phyloP scores from a whole-genome alignment of 2,113 vertebrate genomes.

The Saccopteryx bilineata region DNA sequence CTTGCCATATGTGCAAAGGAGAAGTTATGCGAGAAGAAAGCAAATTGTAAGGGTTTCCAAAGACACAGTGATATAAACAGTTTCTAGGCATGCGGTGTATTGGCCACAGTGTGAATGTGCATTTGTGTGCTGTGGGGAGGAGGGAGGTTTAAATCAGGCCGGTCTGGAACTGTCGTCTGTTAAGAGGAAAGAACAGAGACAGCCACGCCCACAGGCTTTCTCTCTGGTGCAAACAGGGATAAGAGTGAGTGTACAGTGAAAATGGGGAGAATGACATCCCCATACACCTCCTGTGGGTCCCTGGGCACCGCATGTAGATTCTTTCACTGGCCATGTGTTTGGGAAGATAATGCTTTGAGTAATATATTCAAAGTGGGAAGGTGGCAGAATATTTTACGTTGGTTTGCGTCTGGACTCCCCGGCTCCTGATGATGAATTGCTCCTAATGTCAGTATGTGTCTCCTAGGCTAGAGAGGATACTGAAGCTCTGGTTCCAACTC shows the following conservation, averaged over 20 bases:
- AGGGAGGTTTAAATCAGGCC: neutral
- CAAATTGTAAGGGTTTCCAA: neutral
- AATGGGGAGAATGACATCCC: neutral
- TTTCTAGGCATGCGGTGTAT: neutral
- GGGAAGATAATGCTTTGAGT: neutral
- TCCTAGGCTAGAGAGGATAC: neutral
- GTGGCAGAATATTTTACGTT: neutral
- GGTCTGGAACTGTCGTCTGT: neutral
- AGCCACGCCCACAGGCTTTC: neutral
- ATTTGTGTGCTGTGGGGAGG: neutral
- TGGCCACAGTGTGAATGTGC: neutral
- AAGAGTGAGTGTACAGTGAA: neutral
- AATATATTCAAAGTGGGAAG: neutral
- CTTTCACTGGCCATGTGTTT: neutral
- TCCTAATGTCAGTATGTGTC: neutral
- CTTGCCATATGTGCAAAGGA: slow-evolving; percentile 24
- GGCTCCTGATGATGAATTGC: slow-evolving; percentile 5
- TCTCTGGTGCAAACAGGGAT: rapidly evolving
- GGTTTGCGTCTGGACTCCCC: neutral
- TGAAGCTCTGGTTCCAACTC: neutral
- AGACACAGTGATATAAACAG: neutral
- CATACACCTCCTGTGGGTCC: rapidly evolving
- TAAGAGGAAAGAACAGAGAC: neutral
- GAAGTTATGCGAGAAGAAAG: slow-evolving; percentile 45
- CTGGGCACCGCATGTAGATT: neutral